These are phyloP conservation scores for Lasioglossum calceatum DNA, from an alignment of 2,888 invertebrate genomes.

Conservation along the genomic window DNA sequence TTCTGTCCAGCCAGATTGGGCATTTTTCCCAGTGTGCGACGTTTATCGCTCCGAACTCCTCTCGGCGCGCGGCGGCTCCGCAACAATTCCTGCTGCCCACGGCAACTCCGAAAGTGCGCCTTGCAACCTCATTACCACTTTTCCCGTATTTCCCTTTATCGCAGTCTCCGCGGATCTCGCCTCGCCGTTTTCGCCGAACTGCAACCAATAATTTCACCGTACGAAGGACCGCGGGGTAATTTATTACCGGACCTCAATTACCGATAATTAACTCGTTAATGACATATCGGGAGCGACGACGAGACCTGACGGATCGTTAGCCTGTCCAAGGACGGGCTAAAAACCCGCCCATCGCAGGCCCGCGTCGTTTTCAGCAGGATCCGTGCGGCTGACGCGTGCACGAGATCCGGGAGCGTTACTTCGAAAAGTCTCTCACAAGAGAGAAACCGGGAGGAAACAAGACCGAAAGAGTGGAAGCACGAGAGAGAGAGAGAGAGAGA, in stretches of 20 bases:
- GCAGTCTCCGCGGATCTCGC: background rate
- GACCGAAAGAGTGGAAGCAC: too few species aligned
- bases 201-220: background rate
- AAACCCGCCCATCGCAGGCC: background rate
- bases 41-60: too few species aligned
- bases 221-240: background rate
- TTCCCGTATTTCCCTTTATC: background rate
- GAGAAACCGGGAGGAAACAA: background rate
- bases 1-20: too few species aligned
- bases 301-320: constrained; percentile 8
- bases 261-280: constrained; percentile 1
- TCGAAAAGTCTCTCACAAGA: background rate
- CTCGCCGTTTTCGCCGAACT: background rate
- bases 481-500: background rate
- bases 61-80: too few species aligned
- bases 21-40: too few species aligned
- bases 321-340: background rate
- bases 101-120: background rate
- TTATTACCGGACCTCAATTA: background rate
- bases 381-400: background rate
- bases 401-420: constrained; percentile 8
- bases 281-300: constrained; percentile 12
- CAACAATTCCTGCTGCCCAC: too few species aligned
- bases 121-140: background rate
- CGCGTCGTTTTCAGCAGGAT: background rate